Conservation (phyloP, 2,888 invertebrate species). For the Stenurella melanura region DNA sequence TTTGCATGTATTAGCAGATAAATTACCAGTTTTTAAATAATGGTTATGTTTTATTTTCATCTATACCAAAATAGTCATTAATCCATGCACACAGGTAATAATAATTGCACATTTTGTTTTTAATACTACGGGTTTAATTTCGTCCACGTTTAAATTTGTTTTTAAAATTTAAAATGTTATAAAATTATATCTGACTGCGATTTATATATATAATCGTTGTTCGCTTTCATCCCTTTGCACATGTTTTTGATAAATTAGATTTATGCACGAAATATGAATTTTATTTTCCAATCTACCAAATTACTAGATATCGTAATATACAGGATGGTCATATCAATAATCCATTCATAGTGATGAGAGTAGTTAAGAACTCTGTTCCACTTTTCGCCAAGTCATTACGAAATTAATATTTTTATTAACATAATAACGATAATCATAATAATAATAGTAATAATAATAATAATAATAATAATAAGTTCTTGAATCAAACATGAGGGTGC, state of each 20-base stretch:
- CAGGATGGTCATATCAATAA: too few species aligned
- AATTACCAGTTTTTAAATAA: background rate
- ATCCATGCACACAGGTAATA: background rate
- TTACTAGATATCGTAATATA: too few species aligned
- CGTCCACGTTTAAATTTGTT: background rate
- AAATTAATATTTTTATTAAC: too few species aligned
- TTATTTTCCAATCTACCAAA: too few species aligned
- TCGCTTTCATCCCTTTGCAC: too few species aligned
- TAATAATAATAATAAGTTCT: too few species aligned
- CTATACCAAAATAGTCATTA: background rate
- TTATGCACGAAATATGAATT: background rate
- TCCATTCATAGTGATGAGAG: too few species aligned
- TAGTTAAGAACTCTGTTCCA: too few species aligned
- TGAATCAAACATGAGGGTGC: too few species aligned
- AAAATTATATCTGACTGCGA: background rate
- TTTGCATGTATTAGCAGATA: background rate
- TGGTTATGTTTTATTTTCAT: background rate
- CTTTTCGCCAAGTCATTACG: too few species aligned
- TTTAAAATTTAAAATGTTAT: background rate
- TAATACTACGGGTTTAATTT: background rate
- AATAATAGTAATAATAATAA: too few species aligned
- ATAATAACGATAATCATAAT: too few species aligned
- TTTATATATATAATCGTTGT: background rate
- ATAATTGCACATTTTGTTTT: background rate
- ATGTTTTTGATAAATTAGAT: background rate